Evolutionary conservation across 2,113 vertebrate species (phyloP).

Genomic region (Phylloscopus trochilus): DNA sequence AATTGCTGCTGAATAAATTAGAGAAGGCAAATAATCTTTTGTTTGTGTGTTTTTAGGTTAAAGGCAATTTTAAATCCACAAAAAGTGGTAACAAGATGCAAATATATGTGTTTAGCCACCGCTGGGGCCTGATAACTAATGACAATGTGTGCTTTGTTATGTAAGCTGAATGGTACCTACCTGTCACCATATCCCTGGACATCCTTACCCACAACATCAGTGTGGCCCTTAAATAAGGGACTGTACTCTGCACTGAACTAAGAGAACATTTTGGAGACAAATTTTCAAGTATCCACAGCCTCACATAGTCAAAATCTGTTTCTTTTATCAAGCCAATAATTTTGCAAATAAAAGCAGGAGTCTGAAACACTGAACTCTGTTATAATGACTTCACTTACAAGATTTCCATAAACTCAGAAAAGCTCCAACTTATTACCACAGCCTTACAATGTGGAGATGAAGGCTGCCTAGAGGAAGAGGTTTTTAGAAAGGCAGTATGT

Average conservation of each 20-base stretch:
- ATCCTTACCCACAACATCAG: neutral
- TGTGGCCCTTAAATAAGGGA: neutral
- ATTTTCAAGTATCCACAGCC: conserved; percentile 19
- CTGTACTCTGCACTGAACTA: neutral
- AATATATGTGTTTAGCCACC: neutral
- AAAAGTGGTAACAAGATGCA: neutral
- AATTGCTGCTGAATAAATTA: neutral
- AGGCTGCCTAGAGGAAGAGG: conserved; percentile 27
- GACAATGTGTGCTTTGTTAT: neutral
- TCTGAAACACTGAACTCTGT: neutral
- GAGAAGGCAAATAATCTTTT: neutral
- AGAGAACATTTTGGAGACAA: neutral
- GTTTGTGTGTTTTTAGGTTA: neutral
- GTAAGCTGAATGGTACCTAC: neutral
- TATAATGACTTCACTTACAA: conserved; percentile 28
- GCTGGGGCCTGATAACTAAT: neutral
- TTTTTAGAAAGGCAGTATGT: neutral
- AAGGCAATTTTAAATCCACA: neutral
- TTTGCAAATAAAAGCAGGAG: conserved; percentile 11
- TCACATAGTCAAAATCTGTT: neutral
- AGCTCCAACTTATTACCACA: conserved; percentile 43
- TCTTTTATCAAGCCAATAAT: conserved; percentile 20
- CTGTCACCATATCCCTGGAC: neutral
- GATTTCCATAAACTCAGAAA: conserved; percentile 50
- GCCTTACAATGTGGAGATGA: neutral